Conservation (phyloP, 2,888 invertebrate genomes). For the Hanleya hanleyi region DNA sequence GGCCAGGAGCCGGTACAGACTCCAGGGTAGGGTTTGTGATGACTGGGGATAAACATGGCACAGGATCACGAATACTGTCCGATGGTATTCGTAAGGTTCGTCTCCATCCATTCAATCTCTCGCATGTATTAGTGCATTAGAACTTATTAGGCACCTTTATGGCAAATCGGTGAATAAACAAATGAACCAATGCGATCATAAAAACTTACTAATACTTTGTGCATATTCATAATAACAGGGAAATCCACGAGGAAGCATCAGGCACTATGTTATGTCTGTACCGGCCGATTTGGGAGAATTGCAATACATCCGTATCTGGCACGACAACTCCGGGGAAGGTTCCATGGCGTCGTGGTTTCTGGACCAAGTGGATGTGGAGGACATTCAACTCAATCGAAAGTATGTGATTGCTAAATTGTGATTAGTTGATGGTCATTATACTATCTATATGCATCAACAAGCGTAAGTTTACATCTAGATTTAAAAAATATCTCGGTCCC, state of each 20-base stretch:
- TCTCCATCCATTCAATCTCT: too few relatives aligned
- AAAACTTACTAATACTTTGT: too few relatives aligned
- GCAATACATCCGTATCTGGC: constrained; percentile 71
- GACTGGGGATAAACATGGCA: constrained; percentile 63
- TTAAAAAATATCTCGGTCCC: too few relatives aligned
- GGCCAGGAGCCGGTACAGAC: constrained; percentile 59
- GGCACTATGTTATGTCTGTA: constrained; percentile 57
- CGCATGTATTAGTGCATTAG: too few relatives aligned
- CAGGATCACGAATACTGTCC: constrained; percentile 58
- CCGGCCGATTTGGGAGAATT: constrained; percentile 70
- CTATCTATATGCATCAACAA: too few relatives aligned
- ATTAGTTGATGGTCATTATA: too few relatives aligned
- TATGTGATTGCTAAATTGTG: too few relatives aligned
- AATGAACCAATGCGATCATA: too few relatives aligned
- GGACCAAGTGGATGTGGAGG: constrained; percentile 70
- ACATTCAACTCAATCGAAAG: constrained; percentile 69
- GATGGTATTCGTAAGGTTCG: constrained; percentile 56
- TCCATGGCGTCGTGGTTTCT: constrained; percentile 72
- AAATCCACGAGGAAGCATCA: constrained; percentile 45
- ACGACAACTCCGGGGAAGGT: constrained; percentile 73
- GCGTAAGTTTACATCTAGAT: too few relatives aligned
- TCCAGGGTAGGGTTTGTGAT: constrained; percentile 62
- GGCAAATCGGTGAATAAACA: too few relatives aligned
- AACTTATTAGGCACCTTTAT: too few relatives aligned
- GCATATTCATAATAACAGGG: constrained; percentile 3